These are phyloP conservation scores for Xiphophorus maculatus DNA, from an alignment of 2,113 vertebrate species.

Conservation along the genomic window DNA sequence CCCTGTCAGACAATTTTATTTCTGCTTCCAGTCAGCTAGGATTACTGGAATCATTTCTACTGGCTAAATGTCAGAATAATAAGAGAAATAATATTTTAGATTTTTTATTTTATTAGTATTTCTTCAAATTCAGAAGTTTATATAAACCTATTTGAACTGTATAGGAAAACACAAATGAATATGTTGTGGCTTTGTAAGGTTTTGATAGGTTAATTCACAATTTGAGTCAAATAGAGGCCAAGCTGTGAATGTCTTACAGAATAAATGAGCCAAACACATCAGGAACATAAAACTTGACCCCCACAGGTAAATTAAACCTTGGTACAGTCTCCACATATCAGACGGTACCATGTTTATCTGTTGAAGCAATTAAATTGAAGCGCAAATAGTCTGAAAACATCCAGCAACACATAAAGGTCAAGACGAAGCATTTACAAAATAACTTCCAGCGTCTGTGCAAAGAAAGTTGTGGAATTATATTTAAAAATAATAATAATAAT, in stretches of 20 bases:
- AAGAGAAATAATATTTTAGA: neutral
- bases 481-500: too few species aligned
- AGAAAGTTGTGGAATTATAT: too few species aligned
- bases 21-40: too few species aligned
- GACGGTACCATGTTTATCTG: neutral
- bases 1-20: too few species aligned
- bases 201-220: neutral
- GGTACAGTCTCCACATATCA: neutral
- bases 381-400: neutral
- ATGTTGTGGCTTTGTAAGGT: neutral
- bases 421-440: too few species aligned
- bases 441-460: too few species aligned
- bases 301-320: neutral
- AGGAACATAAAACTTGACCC: neutral
- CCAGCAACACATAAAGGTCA: too few species aligned
- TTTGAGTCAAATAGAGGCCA: neutral
- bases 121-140: neutral
- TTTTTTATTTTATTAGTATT: neutral
- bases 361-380: neutral
- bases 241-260: neutral
- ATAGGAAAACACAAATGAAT: neutral
- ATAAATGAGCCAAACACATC: neutral
- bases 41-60: neutral
- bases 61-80: neutral
- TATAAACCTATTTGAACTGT: neutral